Base-by-base conservation (phyloP, 2,113 vertebrate genomes). In the Trachemys scripta region DNA sequence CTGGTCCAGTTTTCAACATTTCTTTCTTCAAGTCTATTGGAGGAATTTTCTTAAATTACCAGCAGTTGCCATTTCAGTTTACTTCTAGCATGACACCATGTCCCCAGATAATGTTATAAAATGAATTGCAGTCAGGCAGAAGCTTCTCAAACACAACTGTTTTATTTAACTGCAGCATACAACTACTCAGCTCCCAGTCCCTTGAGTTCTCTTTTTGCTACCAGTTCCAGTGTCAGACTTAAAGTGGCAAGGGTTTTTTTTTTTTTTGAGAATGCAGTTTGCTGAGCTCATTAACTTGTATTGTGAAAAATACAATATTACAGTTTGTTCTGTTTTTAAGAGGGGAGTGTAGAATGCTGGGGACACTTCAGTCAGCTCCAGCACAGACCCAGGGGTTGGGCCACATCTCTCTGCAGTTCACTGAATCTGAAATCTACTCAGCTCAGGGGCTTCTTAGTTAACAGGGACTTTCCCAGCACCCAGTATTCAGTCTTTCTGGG, bases 51-150 rank as follows among this genome's bases (percentile, higher is more conserved):
- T 96, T 72, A 88, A 54, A 24, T 94, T 94, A 85, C 65, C 65
- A 94, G 88, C 92, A 96, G 95, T 92, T 94, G 86, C 86, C 59
- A 84, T 95, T 96, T 91, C 91, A 94, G 95, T 97, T 96, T 96
- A 89, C 82, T 89, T 92, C 88, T 95, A 94, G 94, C 91, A 96
- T 69, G 95, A 65, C 88, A 91, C 88, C 90, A 94, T 94, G 86
- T 95, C 94, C 91, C 96, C 54, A 90, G 93, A 94, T 96, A 87
- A 92, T 92, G 85, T 20, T 92, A 72, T 90, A 59, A 90, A 90
- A 95, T 87, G 96, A 95, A 95, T 96, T 97, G 88, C 84, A 85
- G 95, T 96, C 84, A 87, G 82, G 76, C 94, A 92, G 92, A 85
- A 90, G 84, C 84, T 94, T 96, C 95, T 97, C 86, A 95, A 97